Percentiles rank a stretch among this genome's conserved stretches.
Evolutionary conservation across 2,113 vertebrate species (phyloP).

Genomic region (crab-eating macaque (Macaca fascicularis)): DNA sequence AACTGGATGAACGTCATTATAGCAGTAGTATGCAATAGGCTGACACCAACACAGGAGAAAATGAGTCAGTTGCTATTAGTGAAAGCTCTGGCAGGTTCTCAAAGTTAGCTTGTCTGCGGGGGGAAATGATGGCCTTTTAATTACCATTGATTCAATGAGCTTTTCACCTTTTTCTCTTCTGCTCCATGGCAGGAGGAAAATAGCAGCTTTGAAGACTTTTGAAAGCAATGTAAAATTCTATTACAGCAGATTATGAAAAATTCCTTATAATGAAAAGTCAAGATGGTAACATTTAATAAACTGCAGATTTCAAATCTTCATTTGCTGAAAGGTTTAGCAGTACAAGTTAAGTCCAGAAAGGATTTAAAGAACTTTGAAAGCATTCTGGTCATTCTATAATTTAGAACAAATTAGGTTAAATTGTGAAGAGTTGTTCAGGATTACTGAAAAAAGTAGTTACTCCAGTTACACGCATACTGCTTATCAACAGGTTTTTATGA

Average conservation of each 20-base stretch:
- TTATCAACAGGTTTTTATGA: not conserved
- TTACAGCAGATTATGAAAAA: not conserved
- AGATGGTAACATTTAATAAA: not conserved
- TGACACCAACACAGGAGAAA: not conserved
- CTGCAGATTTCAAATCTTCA: not conserved
- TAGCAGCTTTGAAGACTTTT: not conserved
- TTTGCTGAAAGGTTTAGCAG: not conserved
- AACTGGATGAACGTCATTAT: not conserved
- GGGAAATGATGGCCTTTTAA: not conserved
- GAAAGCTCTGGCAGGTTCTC: not conserved
- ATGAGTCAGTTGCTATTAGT: not conserved
- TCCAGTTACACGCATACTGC: not conserved
- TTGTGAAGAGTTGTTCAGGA: not conserved
- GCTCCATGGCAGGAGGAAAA: not conserved
- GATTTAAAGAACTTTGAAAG: not conserved
- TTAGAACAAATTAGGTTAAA: not conserved
- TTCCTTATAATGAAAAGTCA: not conserved
- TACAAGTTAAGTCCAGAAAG: not conserved
- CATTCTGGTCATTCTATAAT: not conserved
- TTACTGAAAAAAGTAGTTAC: not conserved
- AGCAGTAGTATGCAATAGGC: not conserved
- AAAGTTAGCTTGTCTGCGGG: not conserved
- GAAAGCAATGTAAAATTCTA: not conserved
- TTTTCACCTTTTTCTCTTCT: not conserved
- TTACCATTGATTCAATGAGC: not conserved